Evolutionary conservation across 2,113 vertebrate species (phyloP), one percentile per base, ranked within the genome.

Genomic region (Pollimyrus isidori): DNA sequence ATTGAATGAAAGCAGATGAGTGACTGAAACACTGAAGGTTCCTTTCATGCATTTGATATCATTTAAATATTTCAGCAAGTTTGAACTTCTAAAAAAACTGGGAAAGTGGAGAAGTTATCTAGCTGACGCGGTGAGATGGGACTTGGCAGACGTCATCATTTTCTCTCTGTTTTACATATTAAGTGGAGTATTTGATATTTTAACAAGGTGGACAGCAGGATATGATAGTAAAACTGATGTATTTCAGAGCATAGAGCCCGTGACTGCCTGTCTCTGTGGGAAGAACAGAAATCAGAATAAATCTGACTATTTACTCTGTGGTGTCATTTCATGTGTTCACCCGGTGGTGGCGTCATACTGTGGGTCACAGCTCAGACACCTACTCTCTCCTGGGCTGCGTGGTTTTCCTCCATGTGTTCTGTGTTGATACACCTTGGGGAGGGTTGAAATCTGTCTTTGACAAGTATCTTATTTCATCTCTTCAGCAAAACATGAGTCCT

Each of bases 341-440:
- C 48, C 83, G 86, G 46, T 52, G 89, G 65, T 48, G 89, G 80
- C 89, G 9, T 46, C 89, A 86, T 86, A 48, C 65, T 69, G 4
- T 30, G 48, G 88, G 88, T 62, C 90, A 89, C 91, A 85, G 91
- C 88, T 91, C 90, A 92, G 92, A 93, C 92, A 93, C 88, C 90
- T 49, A 92, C 87, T 93, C 92, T 92, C 89, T 89, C 62, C 90
- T 58, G 92, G 91, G 73, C 56, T 39, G 86, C 87, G 86, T 69
- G 62, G 45, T 87, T 62, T 88, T 80, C n/a, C 17, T 48, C n/a
- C 58, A 45, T 85, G 7, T 39, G 73, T 56, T 84, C 73, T 50
- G 42, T 49, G 65, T 30, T 85, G 30, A 87, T 48, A 39, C 46
- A 26, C 7, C 88, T 85, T 73, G 6, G 39, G 52, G 69, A 76